phyloP scores from a whole-genome alignment of 2,113 vertebrate genomes.

The Indicator indicator region DNA sequence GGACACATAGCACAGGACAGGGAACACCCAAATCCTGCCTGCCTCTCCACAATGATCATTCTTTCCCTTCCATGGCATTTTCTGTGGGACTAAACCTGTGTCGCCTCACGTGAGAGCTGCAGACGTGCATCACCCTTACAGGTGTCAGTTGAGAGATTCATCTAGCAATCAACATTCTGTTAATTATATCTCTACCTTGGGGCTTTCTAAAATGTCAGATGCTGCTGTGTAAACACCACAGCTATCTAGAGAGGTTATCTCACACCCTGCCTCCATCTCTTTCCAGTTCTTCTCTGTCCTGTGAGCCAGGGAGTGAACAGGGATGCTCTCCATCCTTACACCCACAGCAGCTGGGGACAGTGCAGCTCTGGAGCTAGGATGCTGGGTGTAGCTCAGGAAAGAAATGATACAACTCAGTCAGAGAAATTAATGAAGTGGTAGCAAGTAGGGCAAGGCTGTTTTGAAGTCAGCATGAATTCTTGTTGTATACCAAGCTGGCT shows the following conservation, averaged over 20 bases:
- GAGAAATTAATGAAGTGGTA: not conserved
- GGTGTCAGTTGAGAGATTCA: not conserved
- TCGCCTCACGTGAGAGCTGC: not conserved
- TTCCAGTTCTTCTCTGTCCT: not conserved
- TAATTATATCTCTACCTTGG: not conserved
- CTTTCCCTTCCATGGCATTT: not conserved
- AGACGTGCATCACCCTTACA: not conserved
- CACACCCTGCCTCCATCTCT: not conserved
- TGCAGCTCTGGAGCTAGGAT: fast-evolving
- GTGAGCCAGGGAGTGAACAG: fast-evolving
- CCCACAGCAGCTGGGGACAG: fast-evolving
- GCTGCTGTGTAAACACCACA: not conserved
- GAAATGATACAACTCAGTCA: not conserved
- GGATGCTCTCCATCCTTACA: fast-evolving
- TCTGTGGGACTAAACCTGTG: not conserved
- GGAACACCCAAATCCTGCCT: not conserved
- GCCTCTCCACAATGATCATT: not conserved
- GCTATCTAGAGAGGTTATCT: not conserved
- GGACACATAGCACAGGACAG: not conserved
- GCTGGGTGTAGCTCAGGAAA: not conserved
- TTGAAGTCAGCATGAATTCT: not conserved
- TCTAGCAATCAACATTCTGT: not conserved
- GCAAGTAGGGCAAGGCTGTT: slow-evolving; percentile 10
- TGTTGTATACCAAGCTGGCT: not conserved
- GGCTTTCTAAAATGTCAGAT: not conserved